Evolutionary conservation across 2,888 invertebrate species (phyloP).

Genomic region (Dioctria linearis): DNA sequence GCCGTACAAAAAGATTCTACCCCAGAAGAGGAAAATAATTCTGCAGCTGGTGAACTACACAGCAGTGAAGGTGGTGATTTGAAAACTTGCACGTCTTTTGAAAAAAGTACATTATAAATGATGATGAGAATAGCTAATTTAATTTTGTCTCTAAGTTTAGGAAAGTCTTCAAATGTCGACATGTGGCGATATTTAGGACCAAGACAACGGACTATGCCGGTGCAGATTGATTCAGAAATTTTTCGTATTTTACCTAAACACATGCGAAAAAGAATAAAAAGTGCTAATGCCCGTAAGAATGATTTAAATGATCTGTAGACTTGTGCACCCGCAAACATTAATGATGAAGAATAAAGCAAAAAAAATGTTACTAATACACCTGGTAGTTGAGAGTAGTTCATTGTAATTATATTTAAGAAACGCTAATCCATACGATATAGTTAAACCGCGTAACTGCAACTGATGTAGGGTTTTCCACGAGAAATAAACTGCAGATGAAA

Average conservation of each 20-base stretch:
- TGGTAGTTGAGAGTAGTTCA: too few species aligned
- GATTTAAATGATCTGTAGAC: constrained; percentile 44
- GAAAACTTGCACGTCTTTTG: constrained; percentile 20
- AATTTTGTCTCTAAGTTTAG: constrained; percentile 54
- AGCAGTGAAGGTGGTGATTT: constrained; percentile 57
- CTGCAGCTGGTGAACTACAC: constrained; percentile 49
- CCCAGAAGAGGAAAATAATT: constrained; percentile 65
- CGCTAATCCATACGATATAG: too few species aligned
- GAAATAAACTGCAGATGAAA: too few species aligned
- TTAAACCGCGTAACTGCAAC: too few species aligned
- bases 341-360: background rate
- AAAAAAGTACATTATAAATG: constrained; percentile 25
- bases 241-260: constrained; percentile 69
- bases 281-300: constrained; percentile 64
- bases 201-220: constrained; percentile 70
- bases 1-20: constrained; percentile 68
- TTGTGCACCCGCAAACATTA: background rate
- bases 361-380: too few species aligned
- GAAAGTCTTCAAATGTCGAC: constrained; percentile 57
- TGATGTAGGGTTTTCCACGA: too few species aligned
- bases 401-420: too few species aligned
- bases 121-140: constrained; percentile 1
- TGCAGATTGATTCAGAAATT: constrained; percentile 69
- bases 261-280: constrained; percentile 67
- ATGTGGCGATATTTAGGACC: constrained; percentile 64